Evolutionary conservation across 2,888 invertebrate genomes (phyloP), one percentile per base, ranked within the genome.

Genomic region (Microdon myrmicae): DNA sequence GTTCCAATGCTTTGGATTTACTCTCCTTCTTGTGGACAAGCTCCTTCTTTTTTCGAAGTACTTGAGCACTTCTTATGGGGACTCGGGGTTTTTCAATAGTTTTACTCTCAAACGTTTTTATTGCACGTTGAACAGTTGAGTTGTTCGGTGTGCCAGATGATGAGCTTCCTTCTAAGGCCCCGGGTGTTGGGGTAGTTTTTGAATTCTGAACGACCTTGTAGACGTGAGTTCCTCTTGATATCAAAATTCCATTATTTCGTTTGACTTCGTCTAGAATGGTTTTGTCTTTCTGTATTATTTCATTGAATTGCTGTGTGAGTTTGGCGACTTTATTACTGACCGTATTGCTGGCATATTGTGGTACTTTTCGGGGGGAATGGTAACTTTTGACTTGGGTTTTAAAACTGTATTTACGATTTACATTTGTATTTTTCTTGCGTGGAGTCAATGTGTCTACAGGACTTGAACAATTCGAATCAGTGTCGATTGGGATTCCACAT

Each of bases 281-380:
- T 7, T 72, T 72, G 60, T 80, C 79, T 59, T 78, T 76, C 45
- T 79, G 78, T 61, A 85, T 83, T 71, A 87, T 81, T 73, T 86
- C 84, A 73, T 89, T 88, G 71, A 88, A 89, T 72, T 88, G 88
- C 67, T 85, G 84, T 1, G 89, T 86, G 53, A 89, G 75, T 73
- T 86, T 85, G 34, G 88, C 86, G 22, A 89, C 89, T 75, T 85
- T 84, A 69, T 81, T 86, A 58, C 82, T 70, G 8, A 70, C 51
- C 22, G 48, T 37, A 39, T 43, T 53, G 32, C 37, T 58, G 12
- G 53, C 68, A 2, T 66, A 14, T 26, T 54, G 47, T 58, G 67
- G 68, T 71, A 73, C 72, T 68, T 72, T 74, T 2, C 79, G 75
- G 7, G 74, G 70, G 20, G 72, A 69, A 66, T 76, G 69, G 64